Evolutionary conservation across 1,140 invertebrate species (phyloP), one percentile per base, ranked within the genome.

Genomic region (Heterodera carotae): DNA sequence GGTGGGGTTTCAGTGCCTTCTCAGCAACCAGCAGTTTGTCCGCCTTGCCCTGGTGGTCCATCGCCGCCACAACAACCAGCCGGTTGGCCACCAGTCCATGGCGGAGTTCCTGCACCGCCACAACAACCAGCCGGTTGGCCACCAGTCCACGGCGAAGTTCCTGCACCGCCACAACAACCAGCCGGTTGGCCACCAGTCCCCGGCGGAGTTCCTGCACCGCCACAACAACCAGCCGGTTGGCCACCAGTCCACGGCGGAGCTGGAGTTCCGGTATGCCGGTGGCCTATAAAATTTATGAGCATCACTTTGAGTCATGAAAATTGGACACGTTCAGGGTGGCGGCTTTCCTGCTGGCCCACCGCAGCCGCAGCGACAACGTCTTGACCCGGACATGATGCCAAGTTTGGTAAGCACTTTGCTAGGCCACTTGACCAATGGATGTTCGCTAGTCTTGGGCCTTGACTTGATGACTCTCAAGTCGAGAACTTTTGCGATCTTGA

Each of bases 311-410:
- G n/a, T n/a, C n/a, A n/a, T n/a, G n/a, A n/a, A n/a, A n/a, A n/a
- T n/a, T n/a, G n/a, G n/a, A n/a, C n/a, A n/a, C n/a, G n/a, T n/a
- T n/a, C 39, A 43, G 39, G 39, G 39, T 4, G 22, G 48, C 22
- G 62, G 39, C 12, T 60, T 56, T 66, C 72, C 18, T 66, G 15
- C 62, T 39, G 76, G 29, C 33, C 73, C 6, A 67, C 80, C 43
- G 34, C 83, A 83, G 53, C 80, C 75, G 15, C 81, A 74, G 31
- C 64, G 76, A 34, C 84, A 83, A 39, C 75, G 86, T 2, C 74
- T 87, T 12, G 85, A 87, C 76, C 85, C 87, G 18, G 81, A 83
- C 53, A 77, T 79, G 75, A 83, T 87, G 83, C 85, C 85, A 18
- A 84, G 82, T 77, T 81, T 84, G 18, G 78, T 79, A 43, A 59